Evolutionary conservation across 2,888 invertebrate species (phyloP), one percentile per base, ranked within the genome.

Genomic region (Drosophila imparisetae): DNA sequence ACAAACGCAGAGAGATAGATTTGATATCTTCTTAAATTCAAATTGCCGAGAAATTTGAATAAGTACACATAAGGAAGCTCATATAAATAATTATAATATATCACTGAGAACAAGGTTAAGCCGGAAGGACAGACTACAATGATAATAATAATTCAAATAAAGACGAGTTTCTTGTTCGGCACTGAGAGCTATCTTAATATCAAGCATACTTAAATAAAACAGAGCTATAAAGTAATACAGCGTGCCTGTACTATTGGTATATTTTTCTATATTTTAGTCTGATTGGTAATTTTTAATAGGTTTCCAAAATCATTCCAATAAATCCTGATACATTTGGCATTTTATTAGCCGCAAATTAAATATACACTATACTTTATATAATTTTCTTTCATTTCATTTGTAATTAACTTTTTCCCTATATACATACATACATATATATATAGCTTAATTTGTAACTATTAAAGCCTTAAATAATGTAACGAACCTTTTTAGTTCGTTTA

Each of bases 1-100:
- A 60, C 54, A 58, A 78, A 60, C 66, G 59, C 57, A 57, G 15
- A 13, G 21, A 24, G 18, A 34, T 13, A 29, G 21, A 24, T n/a
- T n/a, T 24, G 57, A 38, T 30, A 27, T 42, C 32, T 49, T 15
- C 10, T 30, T 27, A 7, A 27, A 57, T n/a, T 36, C 13, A 27
- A 21, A 15, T 13, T 13, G 10, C 18, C 21, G 21, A 29, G 4
- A 7, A 36, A 45, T 24, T 45, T 24, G 36, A 48, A 45, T 18
- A 32, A 27, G 27, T 18, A 36, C 11, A 11, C n/a, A 18, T 18
- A 55, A 55, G 18, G 11, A 36, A 53, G 24, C 34, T 24, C 54
- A 18, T 18, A 54, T 34, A 36, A 27, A 27, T 54, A 36, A 11
- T 27, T 54, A 18, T 11, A 18, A 27, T 29, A 29, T 49, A 27